These are phyloP conservation scores for Portevinia maculata DNA, from an alignment of 2,888 invertebrate species.

Conservation along the genomic window DNA sequence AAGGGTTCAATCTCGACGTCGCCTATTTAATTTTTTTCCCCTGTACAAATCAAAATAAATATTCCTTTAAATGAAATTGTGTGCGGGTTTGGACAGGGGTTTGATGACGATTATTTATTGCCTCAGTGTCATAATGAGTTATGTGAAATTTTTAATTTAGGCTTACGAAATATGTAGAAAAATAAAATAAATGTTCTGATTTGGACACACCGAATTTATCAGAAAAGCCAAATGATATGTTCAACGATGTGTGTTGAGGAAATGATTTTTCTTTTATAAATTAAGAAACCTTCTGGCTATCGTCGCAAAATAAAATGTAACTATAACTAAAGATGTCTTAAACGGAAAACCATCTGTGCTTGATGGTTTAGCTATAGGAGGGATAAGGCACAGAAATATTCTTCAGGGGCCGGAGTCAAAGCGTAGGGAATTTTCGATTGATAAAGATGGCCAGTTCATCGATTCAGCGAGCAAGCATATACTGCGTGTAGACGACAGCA, in stretches of 20 bases:
- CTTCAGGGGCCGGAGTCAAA: not conserved
- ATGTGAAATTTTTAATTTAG: conserved; percentile 39
- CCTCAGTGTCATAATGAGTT: conserved; percentile 53
- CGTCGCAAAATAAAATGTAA: not conserved
- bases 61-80: conserved; percentile 51
- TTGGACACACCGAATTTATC: conserved; percentile 2
- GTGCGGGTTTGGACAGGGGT: conserved; percentile 53
- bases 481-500: not conserved
- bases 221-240: conserved; percentile 10
- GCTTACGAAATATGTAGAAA: conserved; percentile 14
- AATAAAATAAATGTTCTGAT: conserved; percentile 35
- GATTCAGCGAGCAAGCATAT: not conserved
- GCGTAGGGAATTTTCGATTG: not conserved
- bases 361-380: not conserved
- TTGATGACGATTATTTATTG: conserved; percentile 58
- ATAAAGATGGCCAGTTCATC: not conserved
- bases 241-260: conserved; percentile 4
- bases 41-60: conserved; percentile 40
- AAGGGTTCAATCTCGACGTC: conserved; percentile 41
- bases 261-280: not conserved
- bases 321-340: not conserved
- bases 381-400: not conserved
- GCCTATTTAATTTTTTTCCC: conserved; percentile 24
- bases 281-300: not conserved
- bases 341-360: not conserved